Percentiles rank a stretch among this genome's conserved stretches.
phyloP scores from a whole-genome alignment of 2,797 vertebrate genomes.

The Notolabrus celidotus region DNA sequence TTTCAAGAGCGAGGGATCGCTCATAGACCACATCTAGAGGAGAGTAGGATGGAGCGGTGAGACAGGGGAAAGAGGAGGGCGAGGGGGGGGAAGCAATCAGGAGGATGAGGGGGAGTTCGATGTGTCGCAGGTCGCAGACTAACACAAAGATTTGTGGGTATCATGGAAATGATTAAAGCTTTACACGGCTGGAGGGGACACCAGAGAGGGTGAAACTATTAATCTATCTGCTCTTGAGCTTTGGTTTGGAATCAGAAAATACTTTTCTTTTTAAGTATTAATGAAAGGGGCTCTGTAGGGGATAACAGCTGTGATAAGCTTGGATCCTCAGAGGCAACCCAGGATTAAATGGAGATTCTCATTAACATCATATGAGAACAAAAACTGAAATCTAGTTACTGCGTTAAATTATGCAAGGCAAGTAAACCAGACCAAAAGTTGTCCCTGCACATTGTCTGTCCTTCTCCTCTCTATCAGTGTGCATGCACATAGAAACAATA shows the following conservation, averaged over 20 bases:
- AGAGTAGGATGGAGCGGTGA: slow-evolving; percentile 21
- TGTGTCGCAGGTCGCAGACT: slow-evolving; percentile 42
- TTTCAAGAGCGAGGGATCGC: slow-evolving; percentile 30
- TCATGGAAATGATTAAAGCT: slow-evolving; percentile 50
- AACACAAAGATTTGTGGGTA: slow-evolving; percentile 39
- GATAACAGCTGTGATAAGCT: neutral
- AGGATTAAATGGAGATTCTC: too few relatives aligned
- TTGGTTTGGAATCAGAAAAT: slow-evolving; percentile 5
- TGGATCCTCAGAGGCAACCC: neutral
- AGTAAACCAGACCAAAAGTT: too few relatives aligned
- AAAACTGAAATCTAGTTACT: too few relatives aligned
- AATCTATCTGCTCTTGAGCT: slow-evolving; percentile 23
- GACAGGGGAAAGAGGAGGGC: neutral
- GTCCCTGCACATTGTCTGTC: too few relatives aligned
- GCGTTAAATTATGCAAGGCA: too few relatives aligned
- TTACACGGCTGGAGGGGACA: neutral
- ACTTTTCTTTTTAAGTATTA: too few relatives aligned
- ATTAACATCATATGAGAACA: too few relatives aligned
- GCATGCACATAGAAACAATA: too few relatives aligned
- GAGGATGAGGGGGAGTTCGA: neutral
- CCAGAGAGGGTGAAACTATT: slow-evolving; percentile 21
- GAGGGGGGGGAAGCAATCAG: neutral
- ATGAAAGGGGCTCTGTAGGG: neutral
- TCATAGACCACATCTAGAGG: slow-evolving; percentile 56
- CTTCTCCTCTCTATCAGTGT: too few relatives aligned